Conservation (phyloP, 2,797 vertebrate genomes). For the Darevskia nairensis region DNA sequence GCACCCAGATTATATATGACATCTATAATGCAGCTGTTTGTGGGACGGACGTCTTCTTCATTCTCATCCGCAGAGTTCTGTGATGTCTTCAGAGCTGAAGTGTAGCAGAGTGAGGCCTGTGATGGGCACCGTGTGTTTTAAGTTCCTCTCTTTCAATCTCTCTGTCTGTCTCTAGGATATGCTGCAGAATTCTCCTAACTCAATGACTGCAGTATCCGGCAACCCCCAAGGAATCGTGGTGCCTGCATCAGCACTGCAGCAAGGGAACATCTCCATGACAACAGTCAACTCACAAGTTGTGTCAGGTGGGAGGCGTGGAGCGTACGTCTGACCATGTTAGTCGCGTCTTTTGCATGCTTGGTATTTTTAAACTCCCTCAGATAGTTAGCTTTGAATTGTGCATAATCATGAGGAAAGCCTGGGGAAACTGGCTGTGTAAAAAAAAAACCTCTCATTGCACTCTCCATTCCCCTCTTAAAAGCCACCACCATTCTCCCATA, state of each 20-base stretch:
- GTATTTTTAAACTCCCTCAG: conserved; percentile 36
- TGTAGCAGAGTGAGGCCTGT: background rate
- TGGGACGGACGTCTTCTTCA: background rate
- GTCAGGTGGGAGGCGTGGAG: conserved; percentile 83
- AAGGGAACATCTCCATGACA: conserved; percentile 91
- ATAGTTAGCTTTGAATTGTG: conserved; percentile 17
- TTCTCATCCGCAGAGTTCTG: background rate
- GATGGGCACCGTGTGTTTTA: background rate
- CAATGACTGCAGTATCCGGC: conserved; percentile 90
- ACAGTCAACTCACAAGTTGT: conserved; percentile 91
- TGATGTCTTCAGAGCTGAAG: background rate
- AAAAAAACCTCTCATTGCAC: background rate
- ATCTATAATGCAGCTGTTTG: background rate
- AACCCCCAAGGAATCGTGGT: conserved; percentile 93
- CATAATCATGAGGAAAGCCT: background rate
- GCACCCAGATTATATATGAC: background rate
- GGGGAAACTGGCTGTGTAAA: background rate
- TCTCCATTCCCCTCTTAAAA: background rate
- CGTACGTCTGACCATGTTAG: conserved; percentile 43
- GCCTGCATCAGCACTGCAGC: conserved; percentile 88
- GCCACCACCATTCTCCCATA: background rate
- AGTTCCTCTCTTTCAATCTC: background rate
- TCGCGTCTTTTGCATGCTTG: conserved; percentile 46
- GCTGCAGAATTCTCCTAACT: conserved; percentile 94
- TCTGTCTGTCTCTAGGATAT: conserved; percentile 83